These are phyloP conservation scores for Danio albolineatus DNA, from an alignment of 2,797 vertebrate species.

Conservation along the genomic window DNA sequence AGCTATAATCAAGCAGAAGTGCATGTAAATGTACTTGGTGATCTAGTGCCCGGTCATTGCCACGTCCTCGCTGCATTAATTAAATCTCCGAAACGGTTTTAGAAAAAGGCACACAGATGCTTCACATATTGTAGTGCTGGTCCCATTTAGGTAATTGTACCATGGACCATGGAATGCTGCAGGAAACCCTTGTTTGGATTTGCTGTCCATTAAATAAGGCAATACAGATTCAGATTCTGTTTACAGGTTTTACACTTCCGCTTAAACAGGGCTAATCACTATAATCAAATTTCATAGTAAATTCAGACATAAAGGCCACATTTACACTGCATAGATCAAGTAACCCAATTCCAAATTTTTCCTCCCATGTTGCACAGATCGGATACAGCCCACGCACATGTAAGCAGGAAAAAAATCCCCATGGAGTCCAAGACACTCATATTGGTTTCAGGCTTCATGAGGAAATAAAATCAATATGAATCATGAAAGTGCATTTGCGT, in stretches of 20 bases:
- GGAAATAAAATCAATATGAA: too few species aligned
- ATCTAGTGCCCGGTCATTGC: conserved; percentile 3
- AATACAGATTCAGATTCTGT: not conserved
- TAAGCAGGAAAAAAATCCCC: too few species aligned
- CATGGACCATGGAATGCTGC: conserved; percentile 6
- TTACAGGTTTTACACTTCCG: conserved; percentile 14
- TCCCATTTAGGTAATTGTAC: conserved; percentile 14
- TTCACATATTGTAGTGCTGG: conserved; percentile 60
- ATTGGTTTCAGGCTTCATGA: too few species aligned
- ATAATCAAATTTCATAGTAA: conserved; percentile 12
- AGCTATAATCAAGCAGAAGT: not conserved
- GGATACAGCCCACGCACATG: too few species aligned
- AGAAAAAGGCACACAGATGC: conserved; percentile 61
- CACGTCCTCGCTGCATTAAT: conserved; percentile 6
- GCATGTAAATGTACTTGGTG: conserved; percentile 16
- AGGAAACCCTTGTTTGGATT: not conserved
- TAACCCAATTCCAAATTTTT: too few species aligned
- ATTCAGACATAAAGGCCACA: not conserved
- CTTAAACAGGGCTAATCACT: not conserved
- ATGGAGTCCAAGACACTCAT: too few species aligned
- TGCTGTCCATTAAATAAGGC: conserved; percentile 19
- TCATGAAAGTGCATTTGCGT: too few species aligned
- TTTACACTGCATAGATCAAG: too few species aligned
- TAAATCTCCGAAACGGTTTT: conserved; percentile 16
- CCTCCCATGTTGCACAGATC: too few species aligned